Evolutionary conservation across 2,888 invertebrate genomes (phyloP).

Genomic region (Harpagoxenus sublaevis): DNA sequence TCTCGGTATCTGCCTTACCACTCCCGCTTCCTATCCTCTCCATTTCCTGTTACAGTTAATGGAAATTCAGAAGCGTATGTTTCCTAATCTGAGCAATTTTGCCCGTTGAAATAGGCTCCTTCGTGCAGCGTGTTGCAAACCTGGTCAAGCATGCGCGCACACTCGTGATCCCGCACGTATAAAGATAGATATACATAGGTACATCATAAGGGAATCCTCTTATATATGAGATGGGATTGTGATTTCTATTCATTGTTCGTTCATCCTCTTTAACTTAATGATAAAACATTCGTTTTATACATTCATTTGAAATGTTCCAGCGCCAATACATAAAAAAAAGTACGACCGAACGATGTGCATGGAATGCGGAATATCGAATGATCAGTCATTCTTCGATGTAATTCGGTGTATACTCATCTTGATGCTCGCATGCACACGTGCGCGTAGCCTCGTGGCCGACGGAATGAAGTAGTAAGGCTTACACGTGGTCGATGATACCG

Average conservation of each 20-base stretch:
- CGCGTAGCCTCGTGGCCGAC: constrained; percentile 33
- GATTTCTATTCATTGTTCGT: constrained; percentile 2
- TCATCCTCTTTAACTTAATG: not conserved
- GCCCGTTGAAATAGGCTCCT: constrained; percentile 75
- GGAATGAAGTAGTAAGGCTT: constrained; percentile 76
- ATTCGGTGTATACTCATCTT: not conserved
- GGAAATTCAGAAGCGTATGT: constrained; percentile 83
- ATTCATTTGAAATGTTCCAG: not conserved
- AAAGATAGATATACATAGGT: not conserved
- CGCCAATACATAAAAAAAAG: not conserved
- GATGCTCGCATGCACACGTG: constrained; percentile 26
- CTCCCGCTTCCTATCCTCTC: constrained; percentile 59
- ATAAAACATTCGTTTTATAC: not conserved
- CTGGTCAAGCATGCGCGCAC: constrained; percentile 30
- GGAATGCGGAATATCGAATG: constrained; percentile 8
- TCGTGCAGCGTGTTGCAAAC: constrained; percentile 51
- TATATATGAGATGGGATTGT: not conserved
- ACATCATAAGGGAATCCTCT: not conserved
- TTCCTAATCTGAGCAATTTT: constrained; percentile 83
- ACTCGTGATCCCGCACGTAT: constrained; percentile 29
- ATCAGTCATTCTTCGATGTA: constrained; percentile 12
- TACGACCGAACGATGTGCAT: not conserved
- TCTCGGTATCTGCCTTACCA: constrained; percentile 61
- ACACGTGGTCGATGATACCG: constrained; percentile 71
- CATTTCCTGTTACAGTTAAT: constrained; percentile 84